Evolutionary conservation across 2,113 vertebrate genomes (phyloP).

Genomic region (Hyperopisus bebe): DNA sequence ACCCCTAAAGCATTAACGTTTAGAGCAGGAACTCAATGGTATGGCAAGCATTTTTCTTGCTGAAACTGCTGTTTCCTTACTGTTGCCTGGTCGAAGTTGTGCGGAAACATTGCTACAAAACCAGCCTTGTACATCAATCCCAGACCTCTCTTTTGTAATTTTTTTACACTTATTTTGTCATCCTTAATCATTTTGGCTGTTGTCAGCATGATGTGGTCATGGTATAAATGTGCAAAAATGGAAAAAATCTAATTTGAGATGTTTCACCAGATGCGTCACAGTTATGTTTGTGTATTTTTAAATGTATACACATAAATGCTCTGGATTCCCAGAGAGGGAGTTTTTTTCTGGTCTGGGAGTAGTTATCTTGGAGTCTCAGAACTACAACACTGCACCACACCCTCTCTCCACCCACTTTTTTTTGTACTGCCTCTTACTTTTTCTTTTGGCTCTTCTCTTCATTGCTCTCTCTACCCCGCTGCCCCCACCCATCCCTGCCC

Average conservation of each 20-base stretch:
- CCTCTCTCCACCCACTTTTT: neutral
- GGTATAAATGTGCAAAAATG: neutral
- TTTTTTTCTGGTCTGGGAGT: slow-evolving; percentile 1
- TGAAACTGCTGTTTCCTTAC: neutral
- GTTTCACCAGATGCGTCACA: neutral
- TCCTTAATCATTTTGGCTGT: neutral
- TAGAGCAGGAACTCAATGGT: neutral
- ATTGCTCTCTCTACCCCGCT: neutral
- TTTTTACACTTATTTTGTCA: neutral
- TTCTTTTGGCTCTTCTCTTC: neutral
- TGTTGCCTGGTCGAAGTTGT: neutral
- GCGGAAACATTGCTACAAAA: neutral
- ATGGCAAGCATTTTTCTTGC: neutral
- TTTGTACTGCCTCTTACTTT: neutral
- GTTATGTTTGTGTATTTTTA: neutral
- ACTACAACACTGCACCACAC: neutral
- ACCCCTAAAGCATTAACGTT: neutral
- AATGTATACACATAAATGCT: neutral
- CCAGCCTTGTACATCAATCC: neutral
- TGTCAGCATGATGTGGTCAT: neutral
- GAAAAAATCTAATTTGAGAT: neutral
- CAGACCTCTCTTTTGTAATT: neutral
- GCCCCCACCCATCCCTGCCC: neutral
- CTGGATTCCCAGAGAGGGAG: neutral
- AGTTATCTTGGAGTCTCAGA: slow-evolving; percentile 7